These are phyloP conservation scores for Antheraea mylitta DNA, from an alignment of 1,140 invertebrate genomes.

Conservation along the genomic window DNA sequence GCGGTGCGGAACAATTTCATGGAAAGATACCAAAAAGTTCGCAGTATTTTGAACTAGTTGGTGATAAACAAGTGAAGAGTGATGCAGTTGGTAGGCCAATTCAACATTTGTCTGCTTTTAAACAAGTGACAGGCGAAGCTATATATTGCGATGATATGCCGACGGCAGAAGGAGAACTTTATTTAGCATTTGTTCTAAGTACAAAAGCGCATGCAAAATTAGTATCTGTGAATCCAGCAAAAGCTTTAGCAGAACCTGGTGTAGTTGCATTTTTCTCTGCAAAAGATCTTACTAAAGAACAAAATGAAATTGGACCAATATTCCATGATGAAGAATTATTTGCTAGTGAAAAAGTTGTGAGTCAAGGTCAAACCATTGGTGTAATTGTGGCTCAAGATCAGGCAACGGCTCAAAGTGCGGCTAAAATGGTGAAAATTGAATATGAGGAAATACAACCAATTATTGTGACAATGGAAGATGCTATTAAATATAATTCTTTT, in stretches of 20 bases:
- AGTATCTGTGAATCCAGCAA: constrained; percentile 84
- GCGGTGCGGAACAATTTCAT: constrained; percentile 83
- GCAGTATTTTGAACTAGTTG: constrained; percentile 89
- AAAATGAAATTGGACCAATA: constrained; percentile 84
- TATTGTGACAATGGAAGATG: constrained; percentile 93
- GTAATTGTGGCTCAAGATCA: constrained; percentile 88
- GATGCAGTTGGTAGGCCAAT: constrained; percentile 92
- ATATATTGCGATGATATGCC: constrained; percentile 96
- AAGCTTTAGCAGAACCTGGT: constrained; percentile 87
- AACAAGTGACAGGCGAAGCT: constrained; percentile 96
- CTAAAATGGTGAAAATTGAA: constrained; percentile 86
- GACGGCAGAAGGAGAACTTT: constrained; percentile 85
- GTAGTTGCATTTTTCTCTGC: constrained; percentile 88
- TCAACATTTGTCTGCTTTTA: constrained; percentile 90
- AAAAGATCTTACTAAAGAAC: constrained; percentile 84
- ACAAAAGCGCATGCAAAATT: constrained; percentile 91
- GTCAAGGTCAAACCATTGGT: constrained; percentile 90
- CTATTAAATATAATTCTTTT: constrained; percentile 88
- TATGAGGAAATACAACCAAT: constrained; percentile 89
- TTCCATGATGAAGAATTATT: constrained; percentile 91
- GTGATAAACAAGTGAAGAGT: constrained; percentile 80
- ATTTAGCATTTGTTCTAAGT: constrained; percentile 89
- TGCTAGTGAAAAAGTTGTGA: constrained; percentile 83
- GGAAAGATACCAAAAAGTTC: constrained; percentile 84
- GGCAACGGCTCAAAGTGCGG: constrained; percentile 86